Conservation (phyloP, 2,888 invertebrate species). For the Chironomus tentans region DNA sequence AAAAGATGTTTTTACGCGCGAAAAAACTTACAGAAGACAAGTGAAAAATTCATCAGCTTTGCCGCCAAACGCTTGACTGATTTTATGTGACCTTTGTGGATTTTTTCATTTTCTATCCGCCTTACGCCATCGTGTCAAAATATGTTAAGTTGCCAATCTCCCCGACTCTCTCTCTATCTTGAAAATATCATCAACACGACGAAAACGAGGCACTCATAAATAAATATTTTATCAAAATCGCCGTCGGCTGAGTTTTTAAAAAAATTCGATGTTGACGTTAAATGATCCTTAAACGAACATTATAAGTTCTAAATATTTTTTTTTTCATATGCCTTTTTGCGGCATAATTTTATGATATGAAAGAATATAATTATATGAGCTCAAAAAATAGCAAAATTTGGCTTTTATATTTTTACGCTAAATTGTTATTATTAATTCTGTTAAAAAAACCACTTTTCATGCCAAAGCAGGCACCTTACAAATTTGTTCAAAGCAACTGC, state of each 20-base stretch:
- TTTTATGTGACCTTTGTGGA: not conserved
- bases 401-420: not conserved
- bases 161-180: not conserved
- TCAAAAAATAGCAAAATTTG: not conserved
- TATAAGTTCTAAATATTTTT: not conserved
- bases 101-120: not conserved
- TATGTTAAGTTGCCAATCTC: too few relatives aligned
- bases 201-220: not conserved
- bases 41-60: not conserved
- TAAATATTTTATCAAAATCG: constrained; percentile 15
- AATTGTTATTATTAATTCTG: constrained; percentile 6
- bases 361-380: not conserved
- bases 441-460: not conserved
- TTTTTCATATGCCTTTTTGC: not conserved
- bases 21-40: not conserved
- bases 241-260: constrained; percentile 26
- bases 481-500: not conserved
- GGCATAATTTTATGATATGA: not conserved
- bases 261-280: constrained; percentile 28
- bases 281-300: constrained; percentile 27
- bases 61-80: not conserved
- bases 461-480: not conserved
- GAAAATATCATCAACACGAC: not conserved
- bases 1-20: constrained; percentile 6
- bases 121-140: too few relatives aligned